These are phyloP conservation scores for Psettodes erumei DNA, from an alignment of 2,113 vertebrate species.

Conservation along the genomic window DNA sequence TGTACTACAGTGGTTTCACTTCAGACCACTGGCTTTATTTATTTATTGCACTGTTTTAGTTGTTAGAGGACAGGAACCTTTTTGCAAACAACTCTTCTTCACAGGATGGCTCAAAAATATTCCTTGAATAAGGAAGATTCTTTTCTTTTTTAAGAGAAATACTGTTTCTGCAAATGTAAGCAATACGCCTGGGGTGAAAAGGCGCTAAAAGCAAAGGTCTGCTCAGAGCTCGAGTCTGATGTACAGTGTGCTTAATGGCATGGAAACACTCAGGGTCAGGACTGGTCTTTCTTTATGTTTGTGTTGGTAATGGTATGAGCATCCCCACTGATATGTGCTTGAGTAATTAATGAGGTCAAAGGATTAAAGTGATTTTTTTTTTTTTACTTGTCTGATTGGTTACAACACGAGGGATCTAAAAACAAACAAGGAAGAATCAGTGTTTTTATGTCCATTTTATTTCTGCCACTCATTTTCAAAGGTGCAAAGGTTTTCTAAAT, in stretches of 20 bases:
- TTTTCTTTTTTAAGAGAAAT: slow-evolving; percentile 14
- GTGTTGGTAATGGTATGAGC: slow-evolving; percentile 47
- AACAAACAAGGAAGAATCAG: not conserved
- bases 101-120: slow-evolving; percentile 55
- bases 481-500: not conserved
- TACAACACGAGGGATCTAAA: not conserved
- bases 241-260: slow-evolving; percentile 68
- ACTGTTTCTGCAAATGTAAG: slow-evolving; percentile 69
- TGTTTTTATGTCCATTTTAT: not conserved
- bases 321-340: slow-evolving; percentile 27
- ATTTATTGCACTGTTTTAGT: slow-evolving; percentile 65
- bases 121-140: slow-evolving; percentile 36
- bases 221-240: slow-evolving; percentile 52
- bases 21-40: slow-evolving; percentile 63
- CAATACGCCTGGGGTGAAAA: slow-evolving; percentile 72
- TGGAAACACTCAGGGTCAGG: slow-evolving; percentile 62
- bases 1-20: slow-evolving; percentile 43
- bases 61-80: slow-evolving; percentile 57
- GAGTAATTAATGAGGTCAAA: slow-evolving; percentile 66
- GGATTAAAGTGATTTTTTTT: slow-evolving; percentile 16
- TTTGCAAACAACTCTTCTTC: slow-evolving; percentile 48
- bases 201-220: slow-evolving; percentile 72
- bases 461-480: too few species aligned
- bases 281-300: slow-evolving; percentile 52
- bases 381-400: not conserved